Base-by-base conservation (phyloP, 92 coral and sea anemone genomes). In the Epizoanthus ramosus region DNA sequence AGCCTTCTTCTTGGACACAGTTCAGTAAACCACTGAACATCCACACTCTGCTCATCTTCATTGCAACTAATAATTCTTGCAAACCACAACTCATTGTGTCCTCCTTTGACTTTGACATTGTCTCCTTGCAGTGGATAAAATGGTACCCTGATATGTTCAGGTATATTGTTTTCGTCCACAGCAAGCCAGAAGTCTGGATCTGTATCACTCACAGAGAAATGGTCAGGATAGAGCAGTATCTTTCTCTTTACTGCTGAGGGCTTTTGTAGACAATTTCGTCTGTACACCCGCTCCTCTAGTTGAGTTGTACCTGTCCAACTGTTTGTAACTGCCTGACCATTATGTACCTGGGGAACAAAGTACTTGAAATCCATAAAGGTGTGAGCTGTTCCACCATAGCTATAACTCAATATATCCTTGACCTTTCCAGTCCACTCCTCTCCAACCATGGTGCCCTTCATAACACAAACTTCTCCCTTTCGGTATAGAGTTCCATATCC, bases 301-400 rank as follows among this genome's bases (percentile, higher is more conserved):
- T 69, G n/a, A 14, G 7, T 54, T 1, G 74, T 16, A 5, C 54
- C 24, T 13, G 23, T 16, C 74, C 57, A 69, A 50, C 47, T 10
- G n/a, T 69, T 50, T 23, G n/a, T 4, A 2, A 37, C 54, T 14
- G 35, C 74, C 28, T 33, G 39, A 21, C 71, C 45, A 69, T 69
- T 69, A 23, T 6, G n/a, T 17, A 69, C 22, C 8, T 18, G 19
- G n/a, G 74, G 57, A 8, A 69, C 47, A 17, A 37, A 69, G 74
- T 69, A 69, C 19, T 39, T 23, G 54, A 50, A 50, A 21, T 69
- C 47, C 47, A 69, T 53, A 69, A 69, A 69, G n/a, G 23, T 16
- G 54, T 69, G 39, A 23, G 19, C 37, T 8, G n/a, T 3, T 3
- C 23, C 22, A 6, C 74, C 19, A 8, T 21, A 37, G 57, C 53